Evolutionary conservation across 2,797 vertebrate genomes (phyloP).

Genomic region (Danio tinwini): DNA sequence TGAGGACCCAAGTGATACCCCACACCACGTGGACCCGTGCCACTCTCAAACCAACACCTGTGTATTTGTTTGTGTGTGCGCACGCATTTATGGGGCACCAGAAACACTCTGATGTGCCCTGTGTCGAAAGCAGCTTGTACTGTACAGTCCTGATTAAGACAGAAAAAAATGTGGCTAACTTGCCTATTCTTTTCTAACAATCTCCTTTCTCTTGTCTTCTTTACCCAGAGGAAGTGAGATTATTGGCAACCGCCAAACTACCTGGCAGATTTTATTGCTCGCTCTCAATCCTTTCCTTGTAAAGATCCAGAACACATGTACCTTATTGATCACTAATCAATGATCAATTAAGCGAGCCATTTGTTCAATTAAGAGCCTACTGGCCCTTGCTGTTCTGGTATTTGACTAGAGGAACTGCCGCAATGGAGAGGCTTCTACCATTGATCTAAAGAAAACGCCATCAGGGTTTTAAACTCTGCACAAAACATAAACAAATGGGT

Average conservation of each 20-base stretch:
- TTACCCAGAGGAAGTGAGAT: constrained; percentile 60
- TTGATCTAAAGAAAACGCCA: constrained; percentile 71
- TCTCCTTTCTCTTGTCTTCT: constrained; percentile 8
- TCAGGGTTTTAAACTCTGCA: constrained; percentile 71
- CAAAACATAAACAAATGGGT: constrained; percentile 55
- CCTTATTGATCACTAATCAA: constrained; percentile 82
- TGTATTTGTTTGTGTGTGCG: constrained; percentile 43
- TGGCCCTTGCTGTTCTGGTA: constrained; percentile 69
- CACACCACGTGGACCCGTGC: constrained; percentile 59
- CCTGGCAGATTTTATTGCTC: constrained; percentile 75
- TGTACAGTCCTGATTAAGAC: background rate
- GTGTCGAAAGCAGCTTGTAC: background rate
- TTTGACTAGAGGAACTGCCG: constrained; percentile 74
- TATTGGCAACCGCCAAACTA: constrained; percentile 73
- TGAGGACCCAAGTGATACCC: constrained; percentile 63
- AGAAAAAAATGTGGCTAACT: constrained; percentile 4
- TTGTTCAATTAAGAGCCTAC: constrained; percentile 78
- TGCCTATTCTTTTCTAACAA: background rate
- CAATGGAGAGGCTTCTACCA: constrained; percentile 77
- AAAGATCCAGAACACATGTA: constrained; percentile 80
- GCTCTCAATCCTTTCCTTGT: constrained; percentile 78
- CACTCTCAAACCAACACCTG: constrained; percentile 53
- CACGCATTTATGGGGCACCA: constrained; percentile 15
- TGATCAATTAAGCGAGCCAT: constrained; percentile 86
- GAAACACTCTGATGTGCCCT: constrained; percentile 1